Base-by-base conservation (phyloP, 1,140 invertebrate species). In the Bombus sibiricus region DNA sequence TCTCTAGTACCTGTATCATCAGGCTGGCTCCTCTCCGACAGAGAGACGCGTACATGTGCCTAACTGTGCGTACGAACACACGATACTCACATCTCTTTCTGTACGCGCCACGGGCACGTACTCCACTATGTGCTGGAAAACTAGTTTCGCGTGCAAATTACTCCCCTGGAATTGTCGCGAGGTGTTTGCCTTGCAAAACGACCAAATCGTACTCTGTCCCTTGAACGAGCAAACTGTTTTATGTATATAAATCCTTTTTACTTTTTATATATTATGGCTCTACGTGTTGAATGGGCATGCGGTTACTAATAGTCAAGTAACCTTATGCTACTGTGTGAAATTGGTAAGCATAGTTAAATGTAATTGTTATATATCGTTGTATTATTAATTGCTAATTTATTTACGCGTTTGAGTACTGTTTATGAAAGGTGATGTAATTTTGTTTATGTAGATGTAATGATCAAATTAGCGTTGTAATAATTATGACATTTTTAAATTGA, bases 1-100 rank as follows among this genome's bases (percentile, higher is more conserved):
- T 90, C 88, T 89, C 85, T 89, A 89, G 88, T 89, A 89, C 88
- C 88, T 89, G 88, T 89, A 90, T 89, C 88, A 90, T 90, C 89
- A 77, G 68, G 43, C 78, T 32, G 53, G 28, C 85, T 90, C 74
- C 72, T 85, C 86, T 85, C 88, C 62, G 74, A 53, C 88, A 76
- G 81, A 84, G 41, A 81, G 32, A 34, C 69, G 77, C 64, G 80
- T 75, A 71, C 75, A 69, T 73, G 84, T 77, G 77, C 85, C 78
- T 85, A 89, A 86, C 86, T 81, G 74, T 81, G 85, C 80, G 81
- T 85, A 81, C 88, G 37, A 81, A 76, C 88, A 74, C 81, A 79
- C 78, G 59, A 62, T 62, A 62, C 41, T 43, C n/a, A 18, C 25
- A 37, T 39, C 75, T 47, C 82, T 71, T 53, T 77, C 34, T n/a